These are phyloP conservation scores for Brachionichthys hirsutus DNA, from an alignment of 2,113 vertebrate genomes.

Conservation along the genomic window DNA sequence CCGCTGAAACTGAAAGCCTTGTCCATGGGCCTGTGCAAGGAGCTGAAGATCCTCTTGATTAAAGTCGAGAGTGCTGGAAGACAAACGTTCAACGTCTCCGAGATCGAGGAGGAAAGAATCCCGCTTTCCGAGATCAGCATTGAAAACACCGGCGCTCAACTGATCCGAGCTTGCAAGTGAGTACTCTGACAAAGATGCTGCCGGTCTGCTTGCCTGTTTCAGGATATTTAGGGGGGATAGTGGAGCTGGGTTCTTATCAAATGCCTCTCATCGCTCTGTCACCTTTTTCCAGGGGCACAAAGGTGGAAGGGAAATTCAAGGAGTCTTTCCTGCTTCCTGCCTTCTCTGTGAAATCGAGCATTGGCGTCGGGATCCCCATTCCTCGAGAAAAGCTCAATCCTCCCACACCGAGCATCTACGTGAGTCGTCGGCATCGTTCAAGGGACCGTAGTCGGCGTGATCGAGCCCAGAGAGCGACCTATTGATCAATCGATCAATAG, in stretches of 20 bases:
- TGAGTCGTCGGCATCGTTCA: slow-evolving; percentile 61
- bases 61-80: slow-evolving; percentile 83
- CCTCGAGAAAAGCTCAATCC: slow-evolving; percentile 87
- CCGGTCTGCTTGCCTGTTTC: neutral
- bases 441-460: neutral
- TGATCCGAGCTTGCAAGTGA: slow-evolving; percentile 87
- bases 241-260: neutral
- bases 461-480: no score
- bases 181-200: slow-evolving; percentile 27
- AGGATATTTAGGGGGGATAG: neutral
- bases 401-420: slow-evolving; percentile 92
- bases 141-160: slow-evolving; percentile 78
- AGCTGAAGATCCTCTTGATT: slow-evolving; percentile 86
- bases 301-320: slow-evolving; percentile 82
- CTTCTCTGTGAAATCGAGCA: slow-evolving; percentile 85
- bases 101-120: slow-evolving; percentile 77
- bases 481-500: neutral
- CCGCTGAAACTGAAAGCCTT: slow-evolving; percentile 82
- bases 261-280: neutral
- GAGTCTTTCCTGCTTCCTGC: slow-evolving; percentile 84
- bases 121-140: slow-evolving; percentile 82
- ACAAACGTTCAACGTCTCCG: slow-evolving; percentile 84
- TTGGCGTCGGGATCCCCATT: slow-evolving; percentile 70
- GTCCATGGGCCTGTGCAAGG: slow-evolving; percentile 84
- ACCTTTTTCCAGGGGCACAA: slow-evolving; percentile 70